Percentiles rank a stretch among this genome's conserved stretches.
These are phyloP conservation scores for Triops longicaudatus DNA, from an alignment of 1,140 invertebrate genomes.

Conservation along the genomic window DNA sequence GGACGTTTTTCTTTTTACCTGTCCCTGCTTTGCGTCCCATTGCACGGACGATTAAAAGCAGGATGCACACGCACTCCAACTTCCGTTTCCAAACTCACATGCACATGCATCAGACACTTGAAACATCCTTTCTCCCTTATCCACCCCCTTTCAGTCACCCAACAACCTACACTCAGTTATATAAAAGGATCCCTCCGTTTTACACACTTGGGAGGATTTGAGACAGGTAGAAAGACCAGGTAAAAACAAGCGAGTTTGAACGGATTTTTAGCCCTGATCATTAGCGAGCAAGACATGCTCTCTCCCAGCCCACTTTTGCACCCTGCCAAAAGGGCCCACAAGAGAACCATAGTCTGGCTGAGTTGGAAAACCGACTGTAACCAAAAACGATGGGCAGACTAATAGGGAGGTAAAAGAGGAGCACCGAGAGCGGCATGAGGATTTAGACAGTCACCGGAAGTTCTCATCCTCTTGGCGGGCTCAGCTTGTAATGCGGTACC, in stretches of 20 bases:
- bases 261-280: too few relatives aligned
- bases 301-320: too few relatives aligned
- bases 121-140: neutral
- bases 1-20: too few relatives aligned
- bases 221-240: neutral
- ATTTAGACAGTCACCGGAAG: neutral
- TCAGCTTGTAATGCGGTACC: neutral
- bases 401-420: too few relatives aligned
- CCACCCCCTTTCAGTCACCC: neutral
- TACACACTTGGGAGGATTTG: neutral
- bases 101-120: neutral
- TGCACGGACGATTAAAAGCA: slow-evolving; percentile 1
- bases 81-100: neutral
- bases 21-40: neutral
- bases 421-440: too few relatives aligned
- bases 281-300: too few relatives aligned
- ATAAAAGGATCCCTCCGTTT: neutral
- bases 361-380: too few relatives aligned
- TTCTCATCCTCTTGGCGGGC: neutral
- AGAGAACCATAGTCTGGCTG: too few relatives aligned
- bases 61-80: neutral
- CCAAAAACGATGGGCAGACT: too few relatives aligned
- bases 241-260: neutral
- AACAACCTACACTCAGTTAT: neutral
- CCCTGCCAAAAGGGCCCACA: too few relatives aligned